phyloP scores from a whole-genome alignment of 2,888 invertebrate genomes.

The Fragum sueziense region DNA sequence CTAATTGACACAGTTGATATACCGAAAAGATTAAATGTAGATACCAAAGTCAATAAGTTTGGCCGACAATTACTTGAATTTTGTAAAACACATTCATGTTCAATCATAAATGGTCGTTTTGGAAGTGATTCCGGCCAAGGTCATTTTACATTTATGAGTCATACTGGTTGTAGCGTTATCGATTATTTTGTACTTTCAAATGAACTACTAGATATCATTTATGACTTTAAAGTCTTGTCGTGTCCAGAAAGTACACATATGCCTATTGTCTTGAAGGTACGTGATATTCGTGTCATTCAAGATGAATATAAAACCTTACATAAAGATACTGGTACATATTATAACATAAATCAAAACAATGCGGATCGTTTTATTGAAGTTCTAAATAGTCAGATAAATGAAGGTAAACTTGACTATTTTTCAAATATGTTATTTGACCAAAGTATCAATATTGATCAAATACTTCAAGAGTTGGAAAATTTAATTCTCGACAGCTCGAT shows the following conservation, averaged over 20 bases:
- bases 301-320: no score
- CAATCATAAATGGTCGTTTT: no score
- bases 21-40: no score
- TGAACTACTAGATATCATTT: background rate
- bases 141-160: slow-evolving; percentile 3
- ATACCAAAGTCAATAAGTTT: no score
- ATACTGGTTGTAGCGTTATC: slow-evolving; percentile 7
- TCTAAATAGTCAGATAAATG: background rate
- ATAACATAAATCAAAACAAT: no score
- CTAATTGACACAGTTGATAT: no score
- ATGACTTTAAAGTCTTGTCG: background rate
- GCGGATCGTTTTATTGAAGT: background rate
- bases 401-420: background rate
- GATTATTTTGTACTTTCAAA: slow-evolving; percentile 13
- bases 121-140: no score
- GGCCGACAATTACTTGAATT: no score
- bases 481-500: background rate
- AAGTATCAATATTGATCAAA: background rate
- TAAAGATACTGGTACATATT: background rate
- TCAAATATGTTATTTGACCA: background rate
- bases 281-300: no score
- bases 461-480: background rate
- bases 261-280: background rate
- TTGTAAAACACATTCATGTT: no score
- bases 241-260: background rate